Evolutionary conservation across 2,797 vertebrate species (phyloP), one percentile per base, ranked within the genome.

Genomic region (Petrocephalus sullivani): DNA sequence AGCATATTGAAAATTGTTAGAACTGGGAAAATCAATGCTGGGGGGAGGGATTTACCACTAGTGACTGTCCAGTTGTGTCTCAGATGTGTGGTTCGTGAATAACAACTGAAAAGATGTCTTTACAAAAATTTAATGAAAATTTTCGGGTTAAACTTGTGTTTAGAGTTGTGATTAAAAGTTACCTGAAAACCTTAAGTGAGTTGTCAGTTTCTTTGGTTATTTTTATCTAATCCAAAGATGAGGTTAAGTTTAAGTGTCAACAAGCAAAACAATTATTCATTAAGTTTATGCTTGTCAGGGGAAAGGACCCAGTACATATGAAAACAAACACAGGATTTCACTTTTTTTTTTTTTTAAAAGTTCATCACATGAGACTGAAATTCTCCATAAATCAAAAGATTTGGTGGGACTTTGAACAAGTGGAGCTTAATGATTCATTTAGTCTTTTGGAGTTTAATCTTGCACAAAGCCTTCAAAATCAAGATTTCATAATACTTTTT

Each of bases 91-190:
- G 83, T 28, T 54, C 21, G 21, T 56, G 53, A 56, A 16, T 53
- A 71, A 78, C 23, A 37, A 58, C 28, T 67, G 60, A 57, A 87
- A 28, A 71, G 33, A 58, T 58, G 51, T 87, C 53, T 87, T 87
- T 87, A 58, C 71, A 64, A 57, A 78, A 46, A 87, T 89, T 28
- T 87, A n/a, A 81, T 81, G 67, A 87, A 16, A 53, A 64, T 58
- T 89, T 87, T 57, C 64, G 75, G 88, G 58, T 61, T 89, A 84
- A 82, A 82, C 86, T 64, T 86, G 56, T 89, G 61, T 86, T 86
- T 84, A 87, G 87, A 78, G 54, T 89, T 89, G 64, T 85, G 75
- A 90, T 84, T 87, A 89, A 84, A 49, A 90, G 67, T 88, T 88
- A 86, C 75, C 89, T 87, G 86, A 89, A 88, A 88, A 60, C n/a